A percentile compares a stretch with the other conserved stretches of the same genome.
These are phyloP conservation scores for Galemys pyrenaicus DNA, from an alignment of 2,113 vertebrate genomes.

Conservation along the genomic window DNA sequence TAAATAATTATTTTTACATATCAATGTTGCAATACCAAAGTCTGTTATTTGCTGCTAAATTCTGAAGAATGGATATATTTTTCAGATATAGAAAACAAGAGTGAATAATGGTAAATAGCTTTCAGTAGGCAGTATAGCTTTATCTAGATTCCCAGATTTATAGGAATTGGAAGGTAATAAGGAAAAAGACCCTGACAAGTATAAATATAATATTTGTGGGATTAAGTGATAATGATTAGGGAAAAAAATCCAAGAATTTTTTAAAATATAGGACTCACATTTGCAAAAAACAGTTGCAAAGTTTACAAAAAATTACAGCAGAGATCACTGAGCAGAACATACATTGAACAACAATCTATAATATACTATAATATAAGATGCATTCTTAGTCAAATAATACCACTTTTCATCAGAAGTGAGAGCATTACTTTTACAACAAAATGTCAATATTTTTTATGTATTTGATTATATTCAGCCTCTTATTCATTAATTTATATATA, in stretches of 20 bases:
- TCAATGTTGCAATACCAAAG: neutral
- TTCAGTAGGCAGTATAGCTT: neutral
- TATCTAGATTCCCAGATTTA: neutral
- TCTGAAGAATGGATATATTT: neutral
- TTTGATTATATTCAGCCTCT: neutral
- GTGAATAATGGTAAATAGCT: neutral
- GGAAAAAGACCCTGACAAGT: neutral
- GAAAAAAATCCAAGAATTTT: neutral
- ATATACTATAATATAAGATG: neutral
- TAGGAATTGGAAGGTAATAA: neutral
- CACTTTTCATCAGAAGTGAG: neutral
- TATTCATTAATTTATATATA: slow-evolving; percentile 59
- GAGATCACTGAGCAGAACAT: neutral
- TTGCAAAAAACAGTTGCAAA: neutral
- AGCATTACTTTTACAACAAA: neutral
- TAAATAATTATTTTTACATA: neutral
- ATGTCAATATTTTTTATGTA: slow-evolving; percentile 60
- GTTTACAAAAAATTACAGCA: neutral
- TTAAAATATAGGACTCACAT: neutral
- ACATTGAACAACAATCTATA: neutral
- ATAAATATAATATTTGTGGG: neutral
- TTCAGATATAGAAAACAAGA: neutral
- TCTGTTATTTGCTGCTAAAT: neutral
- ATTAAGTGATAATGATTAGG: neutral
- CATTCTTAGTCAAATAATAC: neutral